These are phyloP conservation scores for Leucosticte australis DNA, from an alignment of 2,113 vertebrate species.

Conservation along the genomic window DNA sequence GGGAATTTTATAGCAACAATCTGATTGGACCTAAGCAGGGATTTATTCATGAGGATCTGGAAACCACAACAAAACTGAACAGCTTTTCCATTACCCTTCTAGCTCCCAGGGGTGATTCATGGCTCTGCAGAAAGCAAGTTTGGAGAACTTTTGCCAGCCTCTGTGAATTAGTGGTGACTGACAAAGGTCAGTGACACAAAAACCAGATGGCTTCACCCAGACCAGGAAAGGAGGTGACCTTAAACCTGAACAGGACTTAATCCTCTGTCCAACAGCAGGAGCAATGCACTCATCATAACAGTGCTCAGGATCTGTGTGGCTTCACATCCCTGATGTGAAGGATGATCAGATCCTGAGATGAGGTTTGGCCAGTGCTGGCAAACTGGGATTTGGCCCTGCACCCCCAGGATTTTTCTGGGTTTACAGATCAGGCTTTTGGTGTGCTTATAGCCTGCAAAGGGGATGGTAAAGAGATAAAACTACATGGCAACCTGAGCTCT, in stretches of 20 bases:
- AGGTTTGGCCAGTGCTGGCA: not conserved
- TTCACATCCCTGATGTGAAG: not conserved
- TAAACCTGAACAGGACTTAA: conserved; percentile 35
- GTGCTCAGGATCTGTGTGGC: not conserved
- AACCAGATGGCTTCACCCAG: not conserved
- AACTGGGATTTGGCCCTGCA: not conserved
- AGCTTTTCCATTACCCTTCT: conserved; percentile 21
- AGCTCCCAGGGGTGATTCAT: not conserved
- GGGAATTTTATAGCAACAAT: not conserved
- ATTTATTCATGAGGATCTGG: conserved; percentile 11
- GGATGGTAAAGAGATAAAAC: not conserved
- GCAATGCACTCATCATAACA: not conserved
- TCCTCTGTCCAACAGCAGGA: not conserved
- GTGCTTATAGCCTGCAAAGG: not conserved
- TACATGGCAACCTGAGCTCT: not conserved
- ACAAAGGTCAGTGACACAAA: conserved; percentile 40
- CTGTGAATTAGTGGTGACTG: not conserved
- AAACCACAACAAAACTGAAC: conserved; percentile 16
- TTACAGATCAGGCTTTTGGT: not conserved
- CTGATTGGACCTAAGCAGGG: not conserved
- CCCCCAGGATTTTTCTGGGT: not conserved
- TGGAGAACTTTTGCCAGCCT: not conserved
- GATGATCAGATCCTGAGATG: not conserved
- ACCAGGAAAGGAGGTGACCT: not conserved
- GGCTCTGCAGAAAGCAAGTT: not conserved